phyloP scores from a whole-genome alignment of 2,888 invertebrate species.

The Pandemis heparana region DNA sequence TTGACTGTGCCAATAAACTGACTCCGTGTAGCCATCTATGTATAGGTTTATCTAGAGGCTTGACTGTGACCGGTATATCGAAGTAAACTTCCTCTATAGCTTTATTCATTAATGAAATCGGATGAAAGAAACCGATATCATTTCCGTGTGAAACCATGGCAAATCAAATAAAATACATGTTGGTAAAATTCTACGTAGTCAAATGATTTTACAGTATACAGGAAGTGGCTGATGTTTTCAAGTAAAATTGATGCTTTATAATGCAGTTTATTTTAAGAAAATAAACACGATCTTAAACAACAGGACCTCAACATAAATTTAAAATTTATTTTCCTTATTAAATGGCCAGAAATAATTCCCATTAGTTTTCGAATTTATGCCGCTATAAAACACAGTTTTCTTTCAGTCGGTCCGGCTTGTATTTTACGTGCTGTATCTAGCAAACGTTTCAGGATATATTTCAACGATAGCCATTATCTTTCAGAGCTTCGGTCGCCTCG shows the following conservation, averaged over 20 bases:
- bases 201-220: not conserved
- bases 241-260: not conserved
- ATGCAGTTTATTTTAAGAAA: not conserved
- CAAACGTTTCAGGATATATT: conserved; percentile 42
- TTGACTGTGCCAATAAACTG: conserved; percentile 78
- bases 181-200: not conserved
- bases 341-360: conserved; percentile 28
- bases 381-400: conserved; percentile 15
- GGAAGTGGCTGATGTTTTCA: not conserved
- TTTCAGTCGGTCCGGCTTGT: conserved; percentile 12
- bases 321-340: conserved; percentile 10
- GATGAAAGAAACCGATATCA: not conserved
- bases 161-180: not conserved
- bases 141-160: not conserved
- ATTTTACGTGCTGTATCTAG: conserved; percentile 25
- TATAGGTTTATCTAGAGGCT: conserved; percentile 46
- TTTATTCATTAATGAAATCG: conserved; percentile 11
- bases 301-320: not conserved
- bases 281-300: not conserved
- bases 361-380: conserved; percentile 50
- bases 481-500: conserved; percentile 35
- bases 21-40: conserved; percentile 54
- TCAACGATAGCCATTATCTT: conserved; percentile 47
- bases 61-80: conserved; percentile 6
- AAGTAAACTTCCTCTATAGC: not conserved